These are phyloP conservation scores for Tonatia bakeri DNA, from an alignment of 2,113 vertebrate genomes.

Conservation along the genomic window DNA sequence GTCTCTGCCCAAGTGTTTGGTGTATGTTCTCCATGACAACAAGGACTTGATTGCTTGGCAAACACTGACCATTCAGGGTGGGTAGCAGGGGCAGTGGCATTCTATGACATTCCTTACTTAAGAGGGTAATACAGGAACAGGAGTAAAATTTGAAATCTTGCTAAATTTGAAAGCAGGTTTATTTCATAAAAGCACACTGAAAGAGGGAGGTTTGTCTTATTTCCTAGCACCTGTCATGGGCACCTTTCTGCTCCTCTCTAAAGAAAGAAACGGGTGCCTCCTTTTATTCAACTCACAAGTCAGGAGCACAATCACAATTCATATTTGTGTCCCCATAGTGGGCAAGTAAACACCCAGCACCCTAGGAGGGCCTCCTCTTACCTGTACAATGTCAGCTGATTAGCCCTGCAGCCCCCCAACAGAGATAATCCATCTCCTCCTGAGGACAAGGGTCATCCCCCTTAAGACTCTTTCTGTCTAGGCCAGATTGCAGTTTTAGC, in stretches of 20 bases:
- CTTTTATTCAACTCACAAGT: neutral
- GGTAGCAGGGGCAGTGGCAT: neutral
- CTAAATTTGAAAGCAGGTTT: neutral
- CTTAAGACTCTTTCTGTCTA: neutral
- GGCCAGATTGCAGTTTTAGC: neutral
- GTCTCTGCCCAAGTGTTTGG: neutral
- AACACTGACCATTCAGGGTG: neutral
- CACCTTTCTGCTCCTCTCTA: neutral
- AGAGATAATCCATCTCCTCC: neutral
- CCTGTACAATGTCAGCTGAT: constrained; percentile 66
- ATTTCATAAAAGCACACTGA: neutral
- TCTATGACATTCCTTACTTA: neutral
- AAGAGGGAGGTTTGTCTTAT: neutral
- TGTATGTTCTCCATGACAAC: neutral
- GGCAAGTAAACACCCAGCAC: constrained; percentile 34
- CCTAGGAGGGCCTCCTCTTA: constrained; percentile 13
- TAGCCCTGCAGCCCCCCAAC: neutral
- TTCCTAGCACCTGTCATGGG: neutral
- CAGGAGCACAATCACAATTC: constrained; percentile 53
- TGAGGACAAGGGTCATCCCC: neutral
- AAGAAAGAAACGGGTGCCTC: neutral
- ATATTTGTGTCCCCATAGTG: constrained; percentile 1
- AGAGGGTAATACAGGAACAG: neutral
- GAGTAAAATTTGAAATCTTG: neutral
- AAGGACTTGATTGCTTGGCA: neutral